These are phyloP conservation scores for Metaphire vulgaris DNA, from an alignment of 1,140 invertebrate species.

Conservation along the genomic window DNA sequence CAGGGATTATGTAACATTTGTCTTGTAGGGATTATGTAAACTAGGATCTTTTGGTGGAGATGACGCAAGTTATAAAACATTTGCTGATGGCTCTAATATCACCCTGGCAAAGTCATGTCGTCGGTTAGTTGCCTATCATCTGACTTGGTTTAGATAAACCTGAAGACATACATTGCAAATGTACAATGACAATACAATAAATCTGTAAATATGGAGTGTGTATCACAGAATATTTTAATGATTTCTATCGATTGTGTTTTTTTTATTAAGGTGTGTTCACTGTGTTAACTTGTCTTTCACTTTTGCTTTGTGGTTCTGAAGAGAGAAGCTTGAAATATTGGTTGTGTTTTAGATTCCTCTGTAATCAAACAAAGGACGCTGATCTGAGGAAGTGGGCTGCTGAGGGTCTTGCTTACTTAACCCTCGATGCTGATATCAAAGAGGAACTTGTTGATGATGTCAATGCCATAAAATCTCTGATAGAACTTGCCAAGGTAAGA, in stretches of 20 bases:
- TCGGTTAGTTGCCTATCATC: slow-evolving; percentile 44
- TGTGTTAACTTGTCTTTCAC: too few species aligned
- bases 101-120: slow-evolving; percentile 90
- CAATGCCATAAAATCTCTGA: slow-evolving; percentile 71
- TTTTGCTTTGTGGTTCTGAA: too few species aligned
- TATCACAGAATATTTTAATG: too few species aligned
- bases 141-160: too few species aligned
- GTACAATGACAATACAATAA: too few species aligned
- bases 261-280: too few species aligned
- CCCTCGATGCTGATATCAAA: slow-evolving; percentile 96
- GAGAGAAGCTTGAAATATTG: too few species aligned
- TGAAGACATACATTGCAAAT: too few species aligned
- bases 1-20: neutral
- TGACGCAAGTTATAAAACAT: slow-evolving; percentile 84
- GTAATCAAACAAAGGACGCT: slow-evolving; percentile 76
- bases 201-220: too few species aligned
- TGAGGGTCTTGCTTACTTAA: slow-evolving; percentile 93
- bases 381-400: slow-evolving; percentile 91
- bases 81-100: slow-evolving; percentile 87
- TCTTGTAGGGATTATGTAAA: slow-evolving; percentile 78
- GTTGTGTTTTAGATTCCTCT: slow-evolving; percentile 67
- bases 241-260: too few species aligned
- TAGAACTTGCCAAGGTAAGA: slow-evolving; percentile 68
- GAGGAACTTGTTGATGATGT: slow-evolving; percentile 87
- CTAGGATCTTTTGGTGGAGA: slow-evolving; percentile 90